A percentile compares a stretch with the other conserved stretches of the same genome.
Conservation (phyloP, 2,797 vertebrate genomes). For the Dryobates pubescens region DNA sequence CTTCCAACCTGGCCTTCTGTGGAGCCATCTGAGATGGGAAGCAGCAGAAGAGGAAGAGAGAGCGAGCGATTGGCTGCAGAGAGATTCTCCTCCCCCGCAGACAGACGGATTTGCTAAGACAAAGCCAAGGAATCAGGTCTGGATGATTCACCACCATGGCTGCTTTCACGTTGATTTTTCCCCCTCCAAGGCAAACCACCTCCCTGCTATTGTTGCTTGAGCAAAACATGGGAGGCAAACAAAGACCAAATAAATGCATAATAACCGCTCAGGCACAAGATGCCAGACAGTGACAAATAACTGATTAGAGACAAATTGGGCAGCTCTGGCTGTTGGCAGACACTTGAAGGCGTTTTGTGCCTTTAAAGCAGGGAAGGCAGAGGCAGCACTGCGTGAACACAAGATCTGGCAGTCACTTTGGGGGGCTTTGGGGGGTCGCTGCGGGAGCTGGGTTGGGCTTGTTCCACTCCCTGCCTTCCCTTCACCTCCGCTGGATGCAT, state of each 20-base stretch:
- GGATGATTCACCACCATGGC: background rate
- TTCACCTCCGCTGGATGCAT: background rate
- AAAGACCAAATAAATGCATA: conserved; percentile 17
- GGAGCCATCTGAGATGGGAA: background rate
- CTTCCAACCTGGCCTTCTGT: no score
- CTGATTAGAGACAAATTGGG: conserved; percentile 52
- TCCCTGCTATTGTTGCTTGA: background rate
- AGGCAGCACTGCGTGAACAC: background rate
- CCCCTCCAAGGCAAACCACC: background rate
- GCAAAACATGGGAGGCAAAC: background rate
- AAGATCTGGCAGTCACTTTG: background rate
- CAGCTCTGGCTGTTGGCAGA: background rate
- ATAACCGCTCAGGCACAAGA: background rate
- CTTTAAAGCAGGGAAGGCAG: background rate
- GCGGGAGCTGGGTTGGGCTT: background rate
- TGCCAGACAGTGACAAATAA: conserved; percentile 55
- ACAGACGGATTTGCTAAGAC: background rate
- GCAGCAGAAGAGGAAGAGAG: background rate
- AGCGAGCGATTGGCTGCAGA: background rate
- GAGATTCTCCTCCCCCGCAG: background rate
- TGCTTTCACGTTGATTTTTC: background rate
- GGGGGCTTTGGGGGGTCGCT: background rate
- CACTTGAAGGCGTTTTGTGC: conserved; percentile 19
- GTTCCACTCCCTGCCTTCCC: background rate
- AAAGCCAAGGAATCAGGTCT: background rate